Percentiles rank a stretch among this genome's conserved stretches.
These are phyloP conservation scores for Atta cephalotes DNA, from an alignment of 1,140 invertebrate species.

Conservation along the genomic window DNA sequence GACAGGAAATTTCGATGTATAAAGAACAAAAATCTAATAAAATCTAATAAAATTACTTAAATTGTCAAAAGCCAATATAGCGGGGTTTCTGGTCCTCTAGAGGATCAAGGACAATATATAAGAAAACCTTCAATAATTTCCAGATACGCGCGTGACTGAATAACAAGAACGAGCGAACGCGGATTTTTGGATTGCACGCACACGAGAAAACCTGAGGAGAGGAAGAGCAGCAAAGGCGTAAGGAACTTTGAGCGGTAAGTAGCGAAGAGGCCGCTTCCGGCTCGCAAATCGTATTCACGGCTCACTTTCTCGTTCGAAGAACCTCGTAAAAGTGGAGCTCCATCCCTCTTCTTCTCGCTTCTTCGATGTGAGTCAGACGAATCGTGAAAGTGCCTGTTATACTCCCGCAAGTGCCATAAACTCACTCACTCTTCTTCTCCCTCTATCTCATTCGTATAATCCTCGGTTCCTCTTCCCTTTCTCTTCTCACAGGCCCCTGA, in stretches of 20 bases:
- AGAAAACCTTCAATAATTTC: conserved; percentile 47
- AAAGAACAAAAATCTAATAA: too few relatives aligned
- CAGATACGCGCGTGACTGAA: conserved; percentile 65
- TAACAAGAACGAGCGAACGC: conserved; percentile 59
- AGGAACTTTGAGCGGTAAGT: conserved; percentile 68
- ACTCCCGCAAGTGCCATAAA: conserved; percentile 63
- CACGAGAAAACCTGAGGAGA: background rate
- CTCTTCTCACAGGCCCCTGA: conserved; percentile 64
- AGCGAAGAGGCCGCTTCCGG: conserved; percentile 71
- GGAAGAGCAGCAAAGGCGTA: conserved; percentile 65
- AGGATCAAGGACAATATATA: background rate
- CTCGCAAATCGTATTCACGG: conserved; percentile 75
- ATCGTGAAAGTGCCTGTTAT: conserved; percentile 64
- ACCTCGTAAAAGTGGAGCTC: conserved; percentile 77
- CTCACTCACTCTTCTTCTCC: conserved; percentile 23
- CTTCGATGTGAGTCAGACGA: conserved; percentile 78
- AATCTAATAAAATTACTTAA: too few relatives aligned
- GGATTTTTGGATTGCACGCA: conserved; percentile 40
- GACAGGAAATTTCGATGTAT: too few relatives aligned
- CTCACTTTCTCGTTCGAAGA: conserved; percentile 55
- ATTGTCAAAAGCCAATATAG: too few relatives aligned
- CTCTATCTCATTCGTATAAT: conserved; percentile 38
- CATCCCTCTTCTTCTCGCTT: conserved; percentile 10
- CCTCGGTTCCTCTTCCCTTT: conserved; percentile 27
- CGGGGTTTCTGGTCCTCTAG: too few relatives aligned